Percentiles rank a stretch among this genome's conserved stretches.
Evolutionary conservation across 2,113 vertebrate species (phyloP).

Genomic region (Esox niger): DNA sequence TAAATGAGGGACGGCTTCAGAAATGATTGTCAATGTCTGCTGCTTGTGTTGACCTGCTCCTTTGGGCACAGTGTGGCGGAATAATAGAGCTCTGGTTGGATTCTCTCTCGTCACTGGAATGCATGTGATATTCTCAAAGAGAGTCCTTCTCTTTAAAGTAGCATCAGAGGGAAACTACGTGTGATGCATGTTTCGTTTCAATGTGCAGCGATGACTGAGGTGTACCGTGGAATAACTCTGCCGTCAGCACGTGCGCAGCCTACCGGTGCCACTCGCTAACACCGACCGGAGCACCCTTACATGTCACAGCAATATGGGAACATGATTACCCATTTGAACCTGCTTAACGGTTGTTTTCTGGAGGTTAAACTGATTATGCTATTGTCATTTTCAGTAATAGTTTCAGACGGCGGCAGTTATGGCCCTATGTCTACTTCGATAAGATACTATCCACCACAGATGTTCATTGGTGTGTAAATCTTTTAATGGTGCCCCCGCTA

Average conservation of each 20-base stretch:
- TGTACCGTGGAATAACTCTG: too few relatives aligned
- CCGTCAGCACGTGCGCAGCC: too few relatives aligned
- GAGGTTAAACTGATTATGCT: not conserved
- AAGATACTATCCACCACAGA: conserved; percentile 26
- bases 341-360: not conserved
- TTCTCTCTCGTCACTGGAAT: too few relatives aligned
- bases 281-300: not conserved
- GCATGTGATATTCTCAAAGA: too few relatives aligned
- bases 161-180: too few relatives aligned
- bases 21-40: not conserved
- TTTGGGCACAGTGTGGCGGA: not conserved
- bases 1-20: not conserved
- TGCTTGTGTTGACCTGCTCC: not conserved
- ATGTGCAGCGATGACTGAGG: too few relatives aligned
- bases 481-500: conserved; percentile 2
- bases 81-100: too few relatives aligned
- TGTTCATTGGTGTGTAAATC: conserved; percentile 27
- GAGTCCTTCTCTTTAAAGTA: too few relatives aligned
- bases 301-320: not conserved
- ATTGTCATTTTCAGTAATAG: conserved; percentile 8
- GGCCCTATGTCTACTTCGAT: conserved; percentile 17
- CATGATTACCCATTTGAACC: not conserved
- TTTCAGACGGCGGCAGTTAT: conserved; percentile 30
- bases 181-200: too few relatives aligned
- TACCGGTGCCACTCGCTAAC: too few relatives aligned